Evolutionary conservation across 2,888 invertebrate genomes (phyloP).

Genomic region (Apodemia mormo): DNA sequence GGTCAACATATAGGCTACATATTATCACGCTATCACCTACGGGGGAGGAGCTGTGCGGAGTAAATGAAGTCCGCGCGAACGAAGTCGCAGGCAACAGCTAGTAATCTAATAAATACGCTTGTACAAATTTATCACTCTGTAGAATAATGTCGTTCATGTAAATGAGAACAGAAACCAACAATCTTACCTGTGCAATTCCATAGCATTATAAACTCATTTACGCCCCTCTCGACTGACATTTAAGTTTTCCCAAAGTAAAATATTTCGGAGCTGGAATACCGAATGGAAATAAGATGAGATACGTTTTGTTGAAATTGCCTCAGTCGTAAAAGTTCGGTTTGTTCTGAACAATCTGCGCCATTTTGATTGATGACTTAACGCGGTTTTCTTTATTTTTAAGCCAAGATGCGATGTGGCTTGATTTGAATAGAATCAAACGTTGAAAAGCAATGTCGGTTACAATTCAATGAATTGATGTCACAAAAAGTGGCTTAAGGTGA

Average conservation of each 20-base stretch:
- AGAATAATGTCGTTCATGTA: constrained; percentile 33
- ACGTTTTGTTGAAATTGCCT: constrained; percentile 39
- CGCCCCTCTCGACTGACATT: constrained; percentile 36
- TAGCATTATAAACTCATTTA: constrained; percentile 61
- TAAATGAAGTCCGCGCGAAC: too few relatives aligned
- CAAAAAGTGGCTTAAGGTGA: constrained; percentile 4
- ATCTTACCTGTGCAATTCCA: constrained; percentile 50
- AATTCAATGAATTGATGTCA: constrained; percentile 15
- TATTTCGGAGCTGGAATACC: constrained; percentile 47
- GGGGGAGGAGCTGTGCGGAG: too few relatives aligned
- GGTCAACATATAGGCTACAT: too few relatives aligned
- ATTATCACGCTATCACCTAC: too few relatives aligned
- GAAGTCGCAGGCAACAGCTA: neutral
- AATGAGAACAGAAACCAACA: constrained; percentile 32
- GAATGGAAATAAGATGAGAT: constrained; percentile 48
- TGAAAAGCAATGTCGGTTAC: constrained; percentile 1
- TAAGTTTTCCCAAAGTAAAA: constrained; percentile 50
- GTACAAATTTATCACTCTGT: constrained; percentile 24
- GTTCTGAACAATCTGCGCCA: constrained; percentile 32
- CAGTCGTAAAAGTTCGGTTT: constrained; percentile 24
- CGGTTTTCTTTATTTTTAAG: constrained; percentile 7
- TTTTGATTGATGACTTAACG: constrained; percentile 36
- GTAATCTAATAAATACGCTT: neutral
- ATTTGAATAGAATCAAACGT: constrained; percentile 7
- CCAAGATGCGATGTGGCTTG: constrained; percentile 14